Percentiles rank a stretch among this genome's conserved stretches.
Conservation (phyloP, 2,888 invertebrate genomes). For the Philonicus albiceps region DNA sequence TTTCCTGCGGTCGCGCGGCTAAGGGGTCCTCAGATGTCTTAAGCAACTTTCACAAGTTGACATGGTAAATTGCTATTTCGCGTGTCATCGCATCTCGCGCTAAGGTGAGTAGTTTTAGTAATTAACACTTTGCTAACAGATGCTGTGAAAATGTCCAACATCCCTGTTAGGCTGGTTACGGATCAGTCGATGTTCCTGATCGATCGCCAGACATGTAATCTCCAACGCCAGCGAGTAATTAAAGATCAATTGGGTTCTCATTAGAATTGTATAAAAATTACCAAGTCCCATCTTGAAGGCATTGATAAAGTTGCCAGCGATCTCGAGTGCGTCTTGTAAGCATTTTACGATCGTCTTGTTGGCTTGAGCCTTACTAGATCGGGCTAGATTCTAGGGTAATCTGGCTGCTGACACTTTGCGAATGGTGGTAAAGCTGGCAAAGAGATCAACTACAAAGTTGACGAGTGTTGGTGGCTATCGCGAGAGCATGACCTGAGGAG, state of each 20-base stretch:
- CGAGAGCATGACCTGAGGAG: neutral
- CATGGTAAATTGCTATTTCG: neutral
- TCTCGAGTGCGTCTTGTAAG: neutral
- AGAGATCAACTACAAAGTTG: neutral
- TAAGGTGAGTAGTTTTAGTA: neutral
- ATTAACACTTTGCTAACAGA: neutral
- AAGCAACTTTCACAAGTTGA: neutral
- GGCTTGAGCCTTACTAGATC: neutral
- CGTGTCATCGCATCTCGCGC: neutral
- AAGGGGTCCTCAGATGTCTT: neutral
- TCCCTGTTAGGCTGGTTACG: neutral
- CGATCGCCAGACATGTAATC: neutral
- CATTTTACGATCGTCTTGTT: neutral
- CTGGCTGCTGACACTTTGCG: neutral
- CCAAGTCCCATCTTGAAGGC: neutral
- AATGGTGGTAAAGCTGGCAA: neutral
- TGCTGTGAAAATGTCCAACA: neutral
- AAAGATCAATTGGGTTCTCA: conserved; percentile 15
- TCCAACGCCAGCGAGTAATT: neutral
- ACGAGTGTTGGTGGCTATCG: neutral
- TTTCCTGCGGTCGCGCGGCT: neutral
- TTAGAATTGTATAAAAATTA: conserved; percentile 4
- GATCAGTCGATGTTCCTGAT: neutral
- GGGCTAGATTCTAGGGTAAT: neutral
- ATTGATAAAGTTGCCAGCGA: neutral